Percentiles rank a stretch among this genome's conserved stretches.
Evolutionary conservation across 1,140 invertebrate genomes (phyloP).

Genomic region (Drepana arcuata): DNA sequence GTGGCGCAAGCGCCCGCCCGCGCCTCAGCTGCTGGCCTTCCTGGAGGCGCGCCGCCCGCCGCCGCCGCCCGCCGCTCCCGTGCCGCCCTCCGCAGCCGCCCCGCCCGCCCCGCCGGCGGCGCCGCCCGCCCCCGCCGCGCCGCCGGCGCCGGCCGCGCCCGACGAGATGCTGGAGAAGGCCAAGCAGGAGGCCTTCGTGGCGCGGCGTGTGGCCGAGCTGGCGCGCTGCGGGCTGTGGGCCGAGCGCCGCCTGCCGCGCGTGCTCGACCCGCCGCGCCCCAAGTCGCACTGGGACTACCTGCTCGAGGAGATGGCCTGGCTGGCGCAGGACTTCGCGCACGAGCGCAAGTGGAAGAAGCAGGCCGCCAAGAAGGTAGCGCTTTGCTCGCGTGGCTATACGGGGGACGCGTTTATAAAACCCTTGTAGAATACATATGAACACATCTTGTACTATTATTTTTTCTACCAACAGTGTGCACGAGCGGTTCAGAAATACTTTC

Average conservation of each 20-base stretch:
- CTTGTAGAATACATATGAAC: not conserved
- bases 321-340: conserved; percentile 97
- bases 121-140: conserved; percentile 4
- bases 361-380: conserved; percentile 90
- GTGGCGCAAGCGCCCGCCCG: conserved; percentile 85
- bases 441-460: no score
- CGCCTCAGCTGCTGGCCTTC: conserved; percentile 81
- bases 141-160: conserved; percentile 67
- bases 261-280: conserved; percentile 88
- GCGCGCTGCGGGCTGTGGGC: conserved; percentile 95
- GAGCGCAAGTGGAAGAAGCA: conserved; percentile 98
- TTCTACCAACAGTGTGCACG: conserved; percentile 78
- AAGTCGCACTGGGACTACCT: conserved; percentile 99
- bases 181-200: conserved; percentile 95
- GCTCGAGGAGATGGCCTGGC: conserved; percentile 98
- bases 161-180: conserved; percentile 55
- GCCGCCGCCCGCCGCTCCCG: conserved; percentile 36
- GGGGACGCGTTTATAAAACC: not conserved
- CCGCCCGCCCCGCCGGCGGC: conserved; percentile 70
- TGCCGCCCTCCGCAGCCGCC: conserved; percentile 62
- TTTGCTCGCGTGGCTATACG: no score
- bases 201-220: conserved; percentile 90
- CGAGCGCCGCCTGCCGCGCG: conserved; percentile 91
- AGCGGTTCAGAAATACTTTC: conserved; percentile 97
- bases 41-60: conserved; percentile 81